Evolutionary conservation across 2,888 invertebrate species (phyloP).

Genomic region (Amphipyra berbera): DNA sequence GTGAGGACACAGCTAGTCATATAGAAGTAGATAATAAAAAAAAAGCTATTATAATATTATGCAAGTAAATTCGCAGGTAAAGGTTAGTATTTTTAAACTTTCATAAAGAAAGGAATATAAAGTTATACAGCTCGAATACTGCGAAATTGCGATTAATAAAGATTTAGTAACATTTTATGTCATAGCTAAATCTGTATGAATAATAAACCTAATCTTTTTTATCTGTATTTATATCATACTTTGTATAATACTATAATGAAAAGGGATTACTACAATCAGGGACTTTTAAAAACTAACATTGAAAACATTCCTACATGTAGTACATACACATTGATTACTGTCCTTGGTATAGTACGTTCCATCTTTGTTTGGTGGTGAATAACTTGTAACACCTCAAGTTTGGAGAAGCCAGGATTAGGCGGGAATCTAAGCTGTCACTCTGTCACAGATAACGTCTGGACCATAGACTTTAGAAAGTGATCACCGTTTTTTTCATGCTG

Average conservation of each 20-base stretch:
- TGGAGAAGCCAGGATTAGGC: no score
- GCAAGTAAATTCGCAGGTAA: no score
- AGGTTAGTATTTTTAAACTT: neutral
- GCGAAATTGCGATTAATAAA: slow-evolving; percentile 9
- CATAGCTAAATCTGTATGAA: slow-evolving; percentile 28
- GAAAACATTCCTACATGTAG: neutral
- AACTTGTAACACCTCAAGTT: no score
- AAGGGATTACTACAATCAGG: slow-evolving; percentile 31
- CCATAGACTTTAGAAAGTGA: no score
- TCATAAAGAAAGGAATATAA: neutral
- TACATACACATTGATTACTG: slow-evolving; percentile 10
- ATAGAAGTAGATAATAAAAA: no score
- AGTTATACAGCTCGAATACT: neutral
- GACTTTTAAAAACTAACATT: neutral
- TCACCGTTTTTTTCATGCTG: no score
- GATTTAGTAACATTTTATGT: slow-evolving; percentile 21
- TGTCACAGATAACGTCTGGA: no score
- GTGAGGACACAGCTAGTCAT: no score
- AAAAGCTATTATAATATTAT: no score
- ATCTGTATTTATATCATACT: slow-evolving; percentile 13
- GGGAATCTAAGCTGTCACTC: no score
- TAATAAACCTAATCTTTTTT: slow-evolving; percentile 21
- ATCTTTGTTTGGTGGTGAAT: no score
- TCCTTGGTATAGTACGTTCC: neutral
- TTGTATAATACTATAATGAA: slow-evolving; percentile 36